A percentile compares a stretch with the other conserved stretches of the same genome.
Conservation (phyloP, 2,888 invertebrate genomes). For the Rugalucina vietnamica region DNA sequence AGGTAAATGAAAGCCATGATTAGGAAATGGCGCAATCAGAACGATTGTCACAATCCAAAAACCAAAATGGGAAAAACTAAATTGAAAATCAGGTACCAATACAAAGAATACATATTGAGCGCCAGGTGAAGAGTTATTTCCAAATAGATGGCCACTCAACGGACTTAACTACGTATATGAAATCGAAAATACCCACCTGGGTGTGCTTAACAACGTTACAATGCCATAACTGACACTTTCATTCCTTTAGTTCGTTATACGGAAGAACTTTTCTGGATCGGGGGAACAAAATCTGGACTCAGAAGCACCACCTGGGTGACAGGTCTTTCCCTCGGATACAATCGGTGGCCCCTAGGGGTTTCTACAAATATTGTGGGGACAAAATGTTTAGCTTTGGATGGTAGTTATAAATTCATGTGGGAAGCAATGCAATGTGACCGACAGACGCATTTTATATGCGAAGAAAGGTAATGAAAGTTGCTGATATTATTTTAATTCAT, state of each 20-base stretch:
- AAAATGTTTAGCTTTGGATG: constrained; percentile 46
- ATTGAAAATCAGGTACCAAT: too few relatives aligned
- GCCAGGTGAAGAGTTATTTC: neutral
- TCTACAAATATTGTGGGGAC: constrained; percentile 19
- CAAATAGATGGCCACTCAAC: too few relatives aligned
- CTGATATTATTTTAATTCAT: too few relatives aligned
- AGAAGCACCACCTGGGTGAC: constrained; percentile 21
- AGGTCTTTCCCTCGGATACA: neutral
- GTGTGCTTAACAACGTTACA: neutral
- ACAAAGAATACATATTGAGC: too few relatives aligned
- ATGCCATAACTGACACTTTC: neutral
- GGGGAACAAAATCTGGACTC: constrained; percentile 33
- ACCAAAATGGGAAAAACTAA: too few relatives aligned
- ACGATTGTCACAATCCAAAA: too few relatives aligned
- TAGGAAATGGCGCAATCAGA: too few relatives aligned
- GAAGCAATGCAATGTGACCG: constrained; percentile 37
- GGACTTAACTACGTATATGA: neutral
- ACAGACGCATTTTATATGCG: constrained; percentile 33
- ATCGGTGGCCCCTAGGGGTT: constrained; percentile 36
- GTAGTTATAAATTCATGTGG: constrained; percentile 41
- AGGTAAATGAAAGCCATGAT: too few relatives aligned
- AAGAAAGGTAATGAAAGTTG: too few relatives aligned
- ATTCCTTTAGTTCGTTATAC: constrained; percentile 26
- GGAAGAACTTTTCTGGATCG: constrained; percentile 39
- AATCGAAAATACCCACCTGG: neutral